Conservation (phyloP, 2,888 invertebrate species). For the Asteroscopus sphinx region DNA sequence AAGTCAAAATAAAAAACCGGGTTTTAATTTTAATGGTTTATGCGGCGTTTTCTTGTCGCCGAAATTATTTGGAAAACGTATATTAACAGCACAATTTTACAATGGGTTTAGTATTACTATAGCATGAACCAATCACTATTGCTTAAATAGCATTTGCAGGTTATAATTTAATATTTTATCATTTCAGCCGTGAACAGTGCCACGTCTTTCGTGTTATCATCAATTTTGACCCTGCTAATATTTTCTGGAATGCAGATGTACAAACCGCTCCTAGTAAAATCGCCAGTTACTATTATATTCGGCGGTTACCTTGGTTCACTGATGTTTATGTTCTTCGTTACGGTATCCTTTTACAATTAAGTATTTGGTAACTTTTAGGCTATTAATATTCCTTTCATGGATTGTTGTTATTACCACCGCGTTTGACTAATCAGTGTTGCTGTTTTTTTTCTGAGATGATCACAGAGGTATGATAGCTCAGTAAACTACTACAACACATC, state of each 20-base stretch:
- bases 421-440: too few relatives aligned
- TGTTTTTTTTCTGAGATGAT: too few relatives aligned
- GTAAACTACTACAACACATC: too few relatives aligned
- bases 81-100: slow-evolving; percentile 15
- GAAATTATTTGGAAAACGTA: slow-evolving; percentile 10
- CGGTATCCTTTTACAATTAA: slow-evolving; percentile 90
- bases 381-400: too few relatives aligned
- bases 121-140: neutral
- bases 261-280: slow-evolving; percentile 93
- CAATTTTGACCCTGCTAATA: slow-evolving; percentile 94
- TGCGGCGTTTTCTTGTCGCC: slow-evolving; percentile 3
- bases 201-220: slow-evolving; percentile 94
- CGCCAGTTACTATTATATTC: slow-evolving; percentile 95
- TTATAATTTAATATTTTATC: slow-evolving; percentile 37
- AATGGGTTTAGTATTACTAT: slow-evolving; percentile 55
- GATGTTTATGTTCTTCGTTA: slow-evolving; percentile 95
- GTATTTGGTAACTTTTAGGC: too few relatives aligned
- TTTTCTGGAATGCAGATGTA: slow-evolving; percentile 98
- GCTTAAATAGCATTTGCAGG: neutral
- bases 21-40: neutral
- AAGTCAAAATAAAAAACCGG: too few relatives aligned
- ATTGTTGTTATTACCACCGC: too few relatives aligned
- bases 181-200: slow-evolving; percentile 93
- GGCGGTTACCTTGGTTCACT: slow-evolving; percentile 97
- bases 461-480: too few relatives aligned